Percentiles rank a stretch among this genome's conserved stretches.
These are phyloP conservation scores for Zoanthus sansibaricus DNA, from an alignment of 92 coral and sea anemone genomes.

Conservation along the genomic window DNA sequence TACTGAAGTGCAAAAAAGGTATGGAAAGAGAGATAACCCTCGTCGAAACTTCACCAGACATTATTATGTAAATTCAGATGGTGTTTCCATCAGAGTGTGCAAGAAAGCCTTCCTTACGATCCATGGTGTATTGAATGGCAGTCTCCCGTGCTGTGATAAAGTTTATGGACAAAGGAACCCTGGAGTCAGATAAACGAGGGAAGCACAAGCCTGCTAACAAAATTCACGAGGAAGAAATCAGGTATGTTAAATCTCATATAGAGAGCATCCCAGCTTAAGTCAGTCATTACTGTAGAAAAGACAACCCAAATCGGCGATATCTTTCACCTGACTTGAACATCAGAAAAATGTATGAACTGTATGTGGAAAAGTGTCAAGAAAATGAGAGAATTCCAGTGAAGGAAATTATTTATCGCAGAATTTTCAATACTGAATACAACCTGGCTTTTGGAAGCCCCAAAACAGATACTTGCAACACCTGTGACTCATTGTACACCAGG, in stretches of 20 bases:
- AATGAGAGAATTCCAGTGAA: constrained; percentile 6
- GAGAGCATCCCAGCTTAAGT: constrained; percentile 18
- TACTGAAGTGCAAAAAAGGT: constrained; percentile 52
- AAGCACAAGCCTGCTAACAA: no score
- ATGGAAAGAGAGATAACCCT: constrained; percentile 49
- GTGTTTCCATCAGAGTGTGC: constrained; percentile 53
- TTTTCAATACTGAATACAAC: constrained; percentile 55
- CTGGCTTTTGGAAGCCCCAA: constrained; percentile 55
- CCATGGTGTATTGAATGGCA: constrained; percentile 57
- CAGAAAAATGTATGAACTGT: no score
- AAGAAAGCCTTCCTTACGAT: constrained; percentile 62
- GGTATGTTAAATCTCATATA: constrained; percentile 23
- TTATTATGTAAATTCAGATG: constrained; percentile 44
- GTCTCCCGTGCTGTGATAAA: constrained; percentile 50
- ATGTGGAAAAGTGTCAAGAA: no score
- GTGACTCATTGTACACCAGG: constrained; percentile 34
- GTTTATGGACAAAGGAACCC: neutral
- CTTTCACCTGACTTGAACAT: neutral
- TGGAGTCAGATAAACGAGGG: no score
- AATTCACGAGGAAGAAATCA: no score
- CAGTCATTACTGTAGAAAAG: constrained; percentile 28
- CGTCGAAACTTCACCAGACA: constrained; percentile 53
- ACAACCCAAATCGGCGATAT: constrained; percentile 30
- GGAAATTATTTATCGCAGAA: constrained; percentile 50
- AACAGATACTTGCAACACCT: constrained; percentile 54